A percentile compares a stretch with the other conserved stretches of the same genome.
Evolutionary conservation across 2,113 vertebrate genomes (phyloP).

Genomic region (Charina bottae): DNA sequence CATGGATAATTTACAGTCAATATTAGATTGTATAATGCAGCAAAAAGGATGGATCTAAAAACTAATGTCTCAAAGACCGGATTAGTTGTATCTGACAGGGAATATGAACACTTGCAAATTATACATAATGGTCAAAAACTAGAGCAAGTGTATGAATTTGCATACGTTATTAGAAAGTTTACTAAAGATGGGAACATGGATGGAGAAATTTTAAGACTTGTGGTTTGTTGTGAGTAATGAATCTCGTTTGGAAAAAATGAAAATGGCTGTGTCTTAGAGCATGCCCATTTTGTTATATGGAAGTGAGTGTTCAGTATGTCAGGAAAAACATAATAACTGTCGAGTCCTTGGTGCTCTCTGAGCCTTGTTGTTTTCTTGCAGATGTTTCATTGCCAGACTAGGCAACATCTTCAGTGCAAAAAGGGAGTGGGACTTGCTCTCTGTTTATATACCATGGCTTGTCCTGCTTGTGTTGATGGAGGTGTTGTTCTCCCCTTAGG

Average conservation of each 20-base stretch:
- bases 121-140: not conserved
- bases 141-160: not conserved
- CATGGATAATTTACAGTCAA: not conserved
- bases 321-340: not conserved
- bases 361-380: too few species aligned
- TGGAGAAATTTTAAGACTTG: not conserved
- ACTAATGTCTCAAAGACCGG: not conserved
- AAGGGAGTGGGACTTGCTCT: too few species aligned
- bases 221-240: not conserved
- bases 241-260: not conserved
- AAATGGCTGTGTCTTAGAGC: not conserved
- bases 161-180: not conserved
- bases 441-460: too few species aligned
- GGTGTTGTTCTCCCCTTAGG: too few species aligned
- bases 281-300: not conserved
- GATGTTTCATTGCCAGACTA: too few species aligned
- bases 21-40: not conserved
- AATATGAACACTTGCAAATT: not conserved
- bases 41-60: not conserved
- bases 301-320: not conserved
- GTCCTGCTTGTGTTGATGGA: too few species aligned
- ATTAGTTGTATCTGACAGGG: not conserved
- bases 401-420: too few species aligned
- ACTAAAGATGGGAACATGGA: not conserved
- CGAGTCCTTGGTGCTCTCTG: too few species aligned